A percentile compares a stretch with the other conserved stretches of the same genome.
Conservation (phyloP, 1,140 invertebrate genomes). For the Hestina assimilis region DNA sequence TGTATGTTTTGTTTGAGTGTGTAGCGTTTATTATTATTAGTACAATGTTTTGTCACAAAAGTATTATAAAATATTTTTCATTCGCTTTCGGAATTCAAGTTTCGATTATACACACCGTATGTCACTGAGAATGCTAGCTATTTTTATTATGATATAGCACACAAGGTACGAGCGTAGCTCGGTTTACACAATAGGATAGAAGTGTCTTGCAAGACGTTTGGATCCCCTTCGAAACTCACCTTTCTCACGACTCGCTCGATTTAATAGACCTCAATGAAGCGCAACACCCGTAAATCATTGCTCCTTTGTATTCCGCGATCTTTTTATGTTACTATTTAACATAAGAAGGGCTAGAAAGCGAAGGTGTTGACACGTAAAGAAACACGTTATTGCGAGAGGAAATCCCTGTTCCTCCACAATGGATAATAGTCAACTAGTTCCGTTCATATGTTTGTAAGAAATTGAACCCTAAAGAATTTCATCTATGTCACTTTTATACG, state of each 20-base stretch:
- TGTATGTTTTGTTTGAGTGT: too few species aligned
- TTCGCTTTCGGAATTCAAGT: too few species aligned
- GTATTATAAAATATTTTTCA: too few species aligned
- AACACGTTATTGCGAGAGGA: slow-evolving; percentile 60
- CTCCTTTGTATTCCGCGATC: slow-evolving; percentile 57
- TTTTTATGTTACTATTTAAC: slow-evolving; percentile 65
- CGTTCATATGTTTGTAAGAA: slow-evolving; percentile 18
- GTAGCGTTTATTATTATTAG: too few species aligned
- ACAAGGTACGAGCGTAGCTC: not conserved
- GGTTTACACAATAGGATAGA: slow-evolving; percentile 22
- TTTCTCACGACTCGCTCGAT: slow-evolving; percentile 68
- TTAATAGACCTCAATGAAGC: slow-evolving; percentile 67
- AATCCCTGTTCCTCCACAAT: slow-evolving; percentile 26
- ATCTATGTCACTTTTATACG: slow-evolving; percentile 28
- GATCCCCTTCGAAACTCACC: slow-evolving; percentile 49
- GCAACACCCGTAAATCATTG: slow-evolving; percentile 71
- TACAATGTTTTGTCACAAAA: too few species aligned
- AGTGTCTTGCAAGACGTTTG: slow-evolving; percentile 53
- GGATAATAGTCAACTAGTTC: slow-evolving; percentile 36
- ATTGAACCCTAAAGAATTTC: slow-evolving; percentile 22
- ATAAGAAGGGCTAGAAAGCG: slow-evolving; percentile 73
- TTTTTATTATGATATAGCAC: not conserved
- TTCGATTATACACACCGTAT: too few species aligned
- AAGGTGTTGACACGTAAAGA: slow-evolving; percentile 72
- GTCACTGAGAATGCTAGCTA: not conserved